Percentiles rank a stretch among this genome's conserved stretches.
Conservation (phyloP, 1,140 invertebrate species). For the Penaeus chinensis region DNA sequence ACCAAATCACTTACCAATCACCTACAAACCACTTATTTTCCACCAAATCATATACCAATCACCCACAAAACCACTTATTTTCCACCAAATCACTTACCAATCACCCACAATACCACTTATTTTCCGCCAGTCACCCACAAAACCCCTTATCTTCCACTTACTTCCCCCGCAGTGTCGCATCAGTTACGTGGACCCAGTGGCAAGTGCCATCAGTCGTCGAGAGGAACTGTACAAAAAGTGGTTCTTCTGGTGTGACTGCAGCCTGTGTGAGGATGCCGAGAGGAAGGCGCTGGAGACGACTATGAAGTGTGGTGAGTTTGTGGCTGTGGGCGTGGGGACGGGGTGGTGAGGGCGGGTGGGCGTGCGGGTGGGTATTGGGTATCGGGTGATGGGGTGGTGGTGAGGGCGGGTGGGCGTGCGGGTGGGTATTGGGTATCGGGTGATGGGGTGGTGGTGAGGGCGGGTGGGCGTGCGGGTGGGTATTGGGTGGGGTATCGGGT, state of each 20-base stretch:
- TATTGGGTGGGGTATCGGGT: neutral
- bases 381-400: neutral
- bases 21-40: too few species aligned
- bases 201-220: conserved; percentile 8
- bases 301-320: conserved; percentile 37
- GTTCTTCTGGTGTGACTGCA: conserved; percentile 54
- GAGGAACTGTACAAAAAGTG: conserved; percentile 34
- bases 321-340: neutral
- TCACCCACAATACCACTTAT: too few species aligned
- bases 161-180: conserved; percentile 2
- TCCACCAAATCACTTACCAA: too few species aligned
- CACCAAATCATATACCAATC: too few species aligned
- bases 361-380: too few species aligned
- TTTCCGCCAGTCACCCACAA: too few species aligned
- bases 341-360: neutral
- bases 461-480: neutral
- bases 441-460: neutral
- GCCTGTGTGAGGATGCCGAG: conserved; percentile 20
- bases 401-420: neutral
- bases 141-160: too few species aligned
- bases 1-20: too few species aligned
- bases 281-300: conserved; percentile 29
- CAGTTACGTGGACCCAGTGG: conserved; percentile 41
- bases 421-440: too few species aligned
- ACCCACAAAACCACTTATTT: too few species aligned